These are phyloP conservation scores for Dinocampus coccinellae DNA, from an alignment of 2,888 invertebrate species.

Conservation along the genomic window DNA sequence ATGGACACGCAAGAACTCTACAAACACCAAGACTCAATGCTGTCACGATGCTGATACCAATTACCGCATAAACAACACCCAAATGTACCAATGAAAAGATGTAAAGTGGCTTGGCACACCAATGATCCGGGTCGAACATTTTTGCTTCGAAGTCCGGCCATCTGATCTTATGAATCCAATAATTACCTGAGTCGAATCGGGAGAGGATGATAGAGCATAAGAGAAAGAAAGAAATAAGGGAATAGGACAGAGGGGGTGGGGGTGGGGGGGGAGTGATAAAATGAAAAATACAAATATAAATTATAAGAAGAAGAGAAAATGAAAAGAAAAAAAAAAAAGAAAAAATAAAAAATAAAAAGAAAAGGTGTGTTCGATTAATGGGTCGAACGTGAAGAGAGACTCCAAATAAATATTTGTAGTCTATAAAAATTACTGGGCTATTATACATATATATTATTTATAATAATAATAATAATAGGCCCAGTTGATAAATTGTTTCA, in stretches of 20 bases:
- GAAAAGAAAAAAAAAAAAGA: background rate
- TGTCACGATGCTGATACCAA: conserved; percentile 73
- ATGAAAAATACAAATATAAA: background rate
- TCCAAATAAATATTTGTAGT: background rate
- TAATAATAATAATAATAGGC: background rate
- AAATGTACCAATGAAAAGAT: conserved; percentile 83
- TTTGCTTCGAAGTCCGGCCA: conserved; percentile 82
- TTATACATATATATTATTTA: background rate
- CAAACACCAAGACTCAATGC: conserved; percentile 76
- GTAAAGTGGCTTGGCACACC: conserved; percentile 85
- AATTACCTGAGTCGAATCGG: conserved; percentile 70
- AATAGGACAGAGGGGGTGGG: background rate
- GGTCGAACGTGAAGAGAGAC: conserved; percentile 11
- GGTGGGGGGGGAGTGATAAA: background rate
- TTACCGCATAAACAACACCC: conserved; percentile 77
- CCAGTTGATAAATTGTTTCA: background rate
- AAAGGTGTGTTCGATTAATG: conserved; percentile 18
- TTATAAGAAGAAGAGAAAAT: too few species aligned
- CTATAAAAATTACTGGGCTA: background rate
- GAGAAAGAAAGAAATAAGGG: conserved; percentile 5
- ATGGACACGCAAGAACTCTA: conserved; percentile 80
- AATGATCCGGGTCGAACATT: conserved; percentile 81
- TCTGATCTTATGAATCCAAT: conserved; percentile 83
- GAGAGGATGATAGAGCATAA: conserved; percentile 23
- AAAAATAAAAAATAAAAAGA: background rate